A percentile compares a stretch with the other conserved stretches of the same genome.
These are phyloP conservation scores for Macaria liturata DNA, from an alignment of 2,888 invertebrate genomes.

Conservation along the genomic window DNA sequence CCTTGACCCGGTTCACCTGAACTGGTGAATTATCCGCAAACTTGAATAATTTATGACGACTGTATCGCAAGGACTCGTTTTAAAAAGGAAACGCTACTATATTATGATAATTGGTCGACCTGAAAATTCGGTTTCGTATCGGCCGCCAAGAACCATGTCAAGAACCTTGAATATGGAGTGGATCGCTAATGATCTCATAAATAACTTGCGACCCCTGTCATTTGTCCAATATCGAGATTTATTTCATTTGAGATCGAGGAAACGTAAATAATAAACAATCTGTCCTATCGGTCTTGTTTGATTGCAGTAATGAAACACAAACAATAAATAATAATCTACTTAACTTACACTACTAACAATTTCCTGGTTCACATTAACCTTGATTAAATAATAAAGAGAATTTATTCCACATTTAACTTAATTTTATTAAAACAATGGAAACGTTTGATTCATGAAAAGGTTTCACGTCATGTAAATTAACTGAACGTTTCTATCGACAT, in stretches of 20 bases:
- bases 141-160: constrained; percentile 48
- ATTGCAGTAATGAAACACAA: no score
- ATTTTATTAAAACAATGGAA: no score
- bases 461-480: constrained; percentile 8
- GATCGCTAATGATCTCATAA: constrained; percentile 54
- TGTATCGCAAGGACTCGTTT: constrained; percentile 46
- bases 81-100: constrained; percentile 52
- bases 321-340: no score
- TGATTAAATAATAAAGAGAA: no score
- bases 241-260: constrained; percentile 16
- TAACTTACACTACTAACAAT: no score
- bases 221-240: constrained; percentile 12
- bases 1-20: constrained; percentile 24
- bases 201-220: constrained; percentile 40
- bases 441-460: constrained; percentile 6
- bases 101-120: constrained; percentile 55
- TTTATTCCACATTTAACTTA: no score
- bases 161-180: constrained; percentile 50
- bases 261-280: constrained; percentile 3
- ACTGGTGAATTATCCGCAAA: constrained; percentile 28
- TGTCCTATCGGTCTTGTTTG: no score
- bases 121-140: constrained; percentile 48
- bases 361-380: no score
- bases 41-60: constrained; percentile 48
- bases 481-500: constrained; percentile 12